Conservation (phyloP, 2,113 vertebrate genomes). For the Peromyscus maniculatus region DNA sequence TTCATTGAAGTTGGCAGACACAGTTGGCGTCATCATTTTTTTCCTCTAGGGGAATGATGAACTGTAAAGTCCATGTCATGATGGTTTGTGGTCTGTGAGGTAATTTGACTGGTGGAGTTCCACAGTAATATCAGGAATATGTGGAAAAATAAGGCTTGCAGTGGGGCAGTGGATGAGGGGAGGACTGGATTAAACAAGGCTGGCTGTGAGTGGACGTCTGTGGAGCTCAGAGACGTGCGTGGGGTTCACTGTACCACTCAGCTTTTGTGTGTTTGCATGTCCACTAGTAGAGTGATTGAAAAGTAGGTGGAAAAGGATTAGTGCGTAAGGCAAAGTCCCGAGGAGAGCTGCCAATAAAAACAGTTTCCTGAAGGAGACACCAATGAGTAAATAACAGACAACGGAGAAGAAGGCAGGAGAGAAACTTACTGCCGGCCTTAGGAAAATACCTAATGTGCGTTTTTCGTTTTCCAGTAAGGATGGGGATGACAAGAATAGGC, state of each 20-base stretch:
- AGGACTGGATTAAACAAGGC: background rate
- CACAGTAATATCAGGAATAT: background rate
- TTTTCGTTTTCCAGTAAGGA: slow-evolving; percentile 90
- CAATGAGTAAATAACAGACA: background rate
- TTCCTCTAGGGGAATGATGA: background rate
- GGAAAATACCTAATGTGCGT: background rate
- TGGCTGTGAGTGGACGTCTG: background rate
- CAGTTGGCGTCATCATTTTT: background rate
- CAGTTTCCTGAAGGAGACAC: background rate
- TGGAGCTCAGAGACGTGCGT: background rate
- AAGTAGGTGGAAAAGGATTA: background rate
- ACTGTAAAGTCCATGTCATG: background rate
- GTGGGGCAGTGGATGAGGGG: background rate
- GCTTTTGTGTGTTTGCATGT: slow-evolving; percentile 11
- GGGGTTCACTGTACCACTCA: background rate
- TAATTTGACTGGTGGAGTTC: background rate
- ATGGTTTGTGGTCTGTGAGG: background rate
- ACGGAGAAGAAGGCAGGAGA: slow-evolving; percentile 26
- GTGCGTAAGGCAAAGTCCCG: background rate
- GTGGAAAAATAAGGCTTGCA: background rate
- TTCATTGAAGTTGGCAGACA: background rate
- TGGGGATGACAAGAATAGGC: slow-evolving; percentile 92
- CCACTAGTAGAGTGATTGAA: background rate
- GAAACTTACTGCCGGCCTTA: background rate
- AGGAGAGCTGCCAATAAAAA: slow-evolving; percentile 30